Conservation (phyloP, 2,797 vertebrate genomes). For the Carapus acus region DNA sequence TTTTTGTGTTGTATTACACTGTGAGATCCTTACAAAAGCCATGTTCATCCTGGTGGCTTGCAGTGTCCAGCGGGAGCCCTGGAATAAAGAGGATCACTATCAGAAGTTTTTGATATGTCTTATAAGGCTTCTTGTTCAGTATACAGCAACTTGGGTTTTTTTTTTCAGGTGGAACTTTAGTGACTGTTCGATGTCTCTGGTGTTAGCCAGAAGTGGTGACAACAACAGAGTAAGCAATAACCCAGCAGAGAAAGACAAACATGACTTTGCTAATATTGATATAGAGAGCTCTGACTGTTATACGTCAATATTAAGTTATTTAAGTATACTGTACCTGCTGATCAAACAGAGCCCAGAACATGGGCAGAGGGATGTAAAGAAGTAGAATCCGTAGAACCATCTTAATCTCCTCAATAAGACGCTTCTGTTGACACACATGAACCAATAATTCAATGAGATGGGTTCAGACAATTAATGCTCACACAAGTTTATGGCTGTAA, state of each 20-base stretch:
- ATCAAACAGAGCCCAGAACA: constrained; percentile 99
- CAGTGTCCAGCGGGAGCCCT: constrained; percentile 98
- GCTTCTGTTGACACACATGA: constrained; percentile 70
- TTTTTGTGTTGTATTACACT: neutral
- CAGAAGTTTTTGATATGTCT: constrained; percentile 1
- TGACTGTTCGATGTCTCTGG: too few relatives aligned
- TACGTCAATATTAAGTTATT: neutral
- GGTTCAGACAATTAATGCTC: rapidly evolving
- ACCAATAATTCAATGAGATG: neutral
- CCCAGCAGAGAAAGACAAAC: too few relatives aligned
- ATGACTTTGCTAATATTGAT: too few relatives aligned
- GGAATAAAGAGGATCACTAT: constrained; percentile 21
- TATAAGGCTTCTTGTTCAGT: neutral
- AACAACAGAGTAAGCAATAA: too few relatives aligned
- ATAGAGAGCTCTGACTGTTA: too few relatives aligned
- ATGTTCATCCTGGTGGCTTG: constrained; percentile 93
- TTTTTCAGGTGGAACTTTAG: too few relatives aligned
- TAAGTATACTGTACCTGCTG: constrained; percentile 79
- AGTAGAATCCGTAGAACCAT: constrained; percentile 88
- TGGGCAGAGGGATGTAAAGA: constrained; percentile 91
- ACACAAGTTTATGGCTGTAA: too few relatives aligned
- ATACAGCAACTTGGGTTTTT: too few relatives aligned
- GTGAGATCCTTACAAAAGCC: constrained; percentile 80
- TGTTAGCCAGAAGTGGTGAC: too few relatives aligned
- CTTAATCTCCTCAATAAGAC: constrained; percentile 87